Conservation (phyloP, 2,113 vertebrate genomes). For the Aviceda subcristata region DNA sequence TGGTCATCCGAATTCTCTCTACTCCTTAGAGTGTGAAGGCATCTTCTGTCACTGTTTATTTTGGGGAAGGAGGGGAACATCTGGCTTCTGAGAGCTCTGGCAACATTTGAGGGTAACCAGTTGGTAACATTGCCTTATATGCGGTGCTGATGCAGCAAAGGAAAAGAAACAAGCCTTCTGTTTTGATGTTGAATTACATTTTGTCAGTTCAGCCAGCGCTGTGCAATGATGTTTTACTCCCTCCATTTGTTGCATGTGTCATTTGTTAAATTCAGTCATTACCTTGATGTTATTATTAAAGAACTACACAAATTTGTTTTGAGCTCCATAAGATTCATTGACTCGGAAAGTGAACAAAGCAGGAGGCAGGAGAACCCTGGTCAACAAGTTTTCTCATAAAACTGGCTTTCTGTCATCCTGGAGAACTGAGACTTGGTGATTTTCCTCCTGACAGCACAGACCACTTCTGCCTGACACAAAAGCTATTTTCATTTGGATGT, state of each 20-base stretch:
- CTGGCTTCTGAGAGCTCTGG: not conserved
- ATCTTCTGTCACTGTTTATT: not conserved
- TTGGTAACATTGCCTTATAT: fast-evolving
- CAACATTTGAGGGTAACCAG: not conserved
- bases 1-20: not conserved
- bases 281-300: constrained; percentile 62
- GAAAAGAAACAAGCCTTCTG: not conserved
- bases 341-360: fast-evolving
- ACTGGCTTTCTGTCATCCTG: not conserved
- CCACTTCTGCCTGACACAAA: not conserved
- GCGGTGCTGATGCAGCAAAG: not conserved
- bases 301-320: not conserved
- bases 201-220: not conserved
- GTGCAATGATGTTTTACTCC: not conserved
- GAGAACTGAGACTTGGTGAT: not conserved
- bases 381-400: not conserved
- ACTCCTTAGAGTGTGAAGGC: not conserved
- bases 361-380: not conserved
- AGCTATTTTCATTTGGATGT: not conserved
- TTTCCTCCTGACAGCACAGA: not conserved
- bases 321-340: not conserved
- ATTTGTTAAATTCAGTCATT: constrained; percentile 42
- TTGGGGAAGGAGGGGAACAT: not conserved
- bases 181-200: not conserved
- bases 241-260: constrained; percentile 27